Evolutionary conservation across 2,113 vertebrate species (phyloP).

Genomic region (Lipophrys pholis): DNA sequence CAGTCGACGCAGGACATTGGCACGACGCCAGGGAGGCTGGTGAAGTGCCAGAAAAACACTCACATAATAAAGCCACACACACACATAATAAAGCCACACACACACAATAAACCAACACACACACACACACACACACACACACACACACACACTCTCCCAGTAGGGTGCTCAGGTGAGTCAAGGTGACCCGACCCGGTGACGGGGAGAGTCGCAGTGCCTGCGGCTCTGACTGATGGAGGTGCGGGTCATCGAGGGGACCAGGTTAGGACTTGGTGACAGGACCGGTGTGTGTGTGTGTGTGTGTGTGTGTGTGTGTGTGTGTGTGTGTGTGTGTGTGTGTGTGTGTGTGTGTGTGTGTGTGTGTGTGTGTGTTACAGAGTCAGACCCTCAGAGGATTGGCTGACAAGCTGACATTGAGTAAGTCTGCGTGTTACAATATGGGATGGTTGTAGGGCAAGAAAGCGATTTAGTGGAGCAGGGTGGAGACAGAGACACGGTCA

Average conservation of each 20-base stretch:
- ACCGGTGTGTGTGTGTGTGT: not conserved
- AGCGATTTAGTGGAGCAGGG: constrained; percentile 59
- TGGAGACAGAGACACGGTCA: constrained; percentile 30
- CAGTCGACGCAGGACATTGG: constrained; percentile 46
- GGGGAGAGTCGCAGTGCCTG: constrained; percentile 72
- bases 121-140: constrained; percentile 8
- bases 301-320: too few species aligned
- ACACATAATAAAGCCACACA: too few species aligned
- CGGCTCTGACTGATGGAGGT: constrained; percentile 56
- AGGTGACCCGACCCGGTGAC: constrained; percentile 72
- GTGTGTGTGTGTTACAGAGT: constrained; percentile 42
- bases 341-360: too few species aligned
- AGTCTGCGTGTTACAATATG: constrained; percentile 58
- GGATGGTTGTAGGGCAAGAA: constrained; percentile 66
- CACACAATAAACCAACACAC: too few species aligned
- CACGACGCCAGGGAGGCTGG: constrained; percentile 50
- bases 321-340: too few species aligned
- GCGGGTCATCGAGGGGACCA: constrained; percentile 53
- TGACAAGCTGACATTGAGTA: constrained; percentile 74
- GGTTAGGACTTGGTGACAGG: constrained; percentile 3
- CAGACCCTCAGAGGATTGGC: constrained; percentile 58
- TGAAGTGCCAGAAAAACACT: constrained; percentile 54
- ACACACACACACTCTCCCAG: constrained; percentile 15
- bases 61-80: too few species aligned
- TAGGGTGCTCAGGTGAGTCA: constrained; percentile 51